Base-by-base conservation (phyloP, 1,140 invertebrate species). In the Hyphantria cunea region DNA sequence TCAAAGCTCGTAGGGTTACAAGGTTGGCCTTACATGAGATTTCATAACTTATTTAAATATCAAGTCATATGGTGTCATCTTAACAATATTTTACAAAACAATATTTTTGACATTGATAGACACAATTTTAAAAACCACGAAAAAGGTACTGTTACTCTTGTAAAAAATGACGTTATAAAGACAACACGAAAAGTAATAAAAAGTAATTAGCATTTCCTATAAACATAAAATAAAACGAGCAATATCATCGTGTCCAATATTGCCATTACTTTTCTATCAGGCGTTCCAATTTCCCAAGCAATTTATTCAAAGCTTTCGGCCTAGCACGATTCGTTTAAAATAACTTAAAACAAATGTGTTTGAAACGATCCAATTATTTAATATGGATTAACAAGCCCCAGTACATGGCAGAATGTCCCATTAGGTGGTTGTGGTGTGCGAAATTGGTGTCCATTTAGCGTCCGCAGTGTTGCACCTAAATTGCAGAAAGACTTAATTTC, bases 321-420 rank as follows among this genome's bases (percentile, higher is more conserved):
- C 3, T 15, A 32, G 13, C 11, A 32, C 15, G 14, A 15, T 37
- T 17, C 17, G 14, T 2, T 49, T 2, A 15, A 15, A 56, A 56
- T 45, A 47, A 34, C 25, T 11, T 15, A 44, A 53, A 53, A 25
- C 11, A 42, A 7, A 12, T n/a, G 7, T 10, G 32, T 32, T 11
- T 14, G 37, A 39, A 39, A 9, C 13, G 32, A 50, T 33, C 63
- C 61, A 70, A 64, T 73, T 73, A 70, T 73, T 73, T 73, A 66
- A 64, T 51, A 70, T 41, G 67, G 67, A 70, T 74, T 74, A 70
- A 64, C 56, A 50, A 51, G 37, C 53, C 54, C 45, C 45, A 58
- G 64, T 66, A 67, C 42, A 68, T 64, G 68, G 61, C 65, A 65
- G 48, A 59, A 74, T 70, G 68, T 67, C 61, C 68, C 71, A 70